Base-by-base conservation (phyloP, 1,140 invertebrate species). In the Megathymus violae region DNA sequence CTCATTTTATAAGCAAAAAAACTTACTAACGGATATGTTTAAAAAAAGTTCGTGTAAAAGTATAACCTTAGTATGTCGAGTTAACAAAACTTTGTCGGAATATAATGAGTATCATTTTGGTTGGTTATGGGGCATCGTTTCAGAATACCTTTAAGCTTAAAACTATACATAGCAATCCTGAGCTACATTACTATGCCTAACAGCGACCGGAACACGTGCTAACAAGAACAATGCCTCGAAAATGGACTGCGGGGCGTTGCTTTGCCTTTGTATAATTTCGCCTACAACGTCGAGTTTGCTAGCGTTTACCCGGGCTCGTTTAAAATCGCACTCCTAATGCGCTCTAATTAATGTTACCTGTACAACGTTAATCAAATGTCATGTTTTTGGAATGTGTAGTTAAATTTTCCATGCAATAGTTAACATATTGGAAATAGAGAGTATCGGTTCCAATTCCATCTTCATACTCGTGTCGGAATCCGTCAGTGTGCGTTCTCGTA, bases 201-300 rank as follows among this genome's bases (percentile, higher is more conserved):
- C 27, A 36, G 34, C 34, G 34, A n/a, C 34, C 34, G 34, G 34
- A 36, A 36, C 34, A 36, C 34, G 10, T 11, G 34, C 34, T 36
- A 36, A 36, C 34, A 36, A n/a, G 34, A 36, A 36, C 34, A 36
- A 36, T 11, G 34, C 34, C 34, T 36, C 9, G 1, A 36, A 36
- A 36, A 36, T 36, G 34, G 34, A 36, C 34, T 36, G 2, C 34
- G 34, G 34, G 1, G 34, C n/a, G 34, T 36, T 36, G 34, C 34
- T 36, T 36, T 36, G 34, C 11, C 34, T 36, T 36, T 36, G 34
- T 36, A 36, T 36, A 36, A 36, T 36, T 36, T 36, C 34, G 34
- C 11, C 10, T 36, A 36, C n/a, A 36, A n/a, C n/a, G 34, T 11
- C 11, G 34, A 36, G 34, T n/a, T 36, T 36, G 34, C 34, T 1